Base-by-base conservation (phyloP, 2,797 vertebrate genomes). In the Pipistrellus pygmaeus region DNA sequence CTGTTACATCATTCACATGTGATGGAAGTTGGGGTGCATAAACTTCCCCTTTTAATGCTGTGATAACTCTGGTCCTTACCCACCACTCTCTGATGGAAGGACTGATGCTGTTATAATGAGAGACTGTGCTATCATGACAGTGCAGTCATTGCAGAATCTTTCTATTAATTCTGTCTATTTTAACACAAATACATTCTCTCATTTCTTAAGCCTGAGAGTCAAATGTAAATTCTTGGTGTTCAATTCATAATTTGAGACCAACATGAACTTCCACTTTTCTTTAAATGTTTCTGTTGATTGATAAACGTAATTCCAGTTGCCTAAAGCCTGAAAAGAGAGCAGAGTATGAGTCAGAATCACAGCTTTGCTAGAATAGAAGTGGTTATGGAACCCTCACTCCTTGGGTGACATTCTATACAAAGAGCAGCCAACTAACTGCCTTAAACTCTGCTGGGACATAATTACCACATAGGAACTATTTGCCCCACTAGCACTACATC, bases 381-480 rank as follows among this genome's bases (percentile, higher is more conserved):
- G 1, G 0, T 64, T 94, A 21, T 85, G 84, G 25, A 64, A 95
- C 46, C 72, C 64, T 97, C 48, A 92, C 55, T 32, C 71, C 88
- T 86, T 55, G 90, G 82, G 85, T 97, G 78, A 93, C 75, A 57
- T 60, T 88, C 71, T 80, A 3, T 78, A n/a, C 60, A 83, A 62
- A 94, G n/a, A 76, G 7, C 68, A 92, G 68, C 11, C 44, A 71
- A 78, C 83, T 76, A 71, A 78, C 83, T 76, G 81, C 48, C 78
- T 91, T 88, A 84, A 23, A 90, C 92, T 89, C 85, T 96, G 3
- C 32, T 96, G 90, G 84, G 77, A 90, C 84, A 89, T 91, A 82
- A 95, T 97, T 95, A 91, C 95, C 51, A 96, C 46, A 30, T 92
- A 94, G 71, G 81, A 95, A 95, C 77, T 71, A 53, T 92, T 41